Percentiles rank a stretch among this genome's conserved stretches.
Conservation (phyloP, 2,113 vertebrate genomes). For the Balaeniceps rex region DNA sequence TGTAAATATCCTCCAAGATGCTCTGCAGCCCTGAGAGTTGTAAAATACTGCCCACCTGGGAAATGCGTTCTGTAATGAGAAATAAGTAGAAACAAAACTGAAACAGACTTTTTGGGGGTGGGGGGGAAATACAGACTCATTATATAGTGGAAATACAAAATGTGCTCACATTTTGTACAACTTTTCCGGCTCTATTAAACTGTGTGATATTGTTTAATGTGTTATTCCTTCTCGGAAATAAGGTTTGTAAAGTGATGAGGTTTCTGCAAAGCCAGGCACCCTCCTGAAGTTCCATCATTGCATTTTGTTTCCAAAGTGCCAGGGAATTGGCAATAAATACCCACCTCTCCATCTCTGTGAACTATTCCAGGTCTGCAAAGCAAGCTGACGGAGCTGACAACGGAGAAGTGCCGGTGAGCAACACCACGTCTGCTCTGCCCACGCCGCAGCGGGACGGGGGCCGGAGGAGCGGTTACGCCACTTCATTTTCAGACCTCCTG, state of each 20-base stretch:
- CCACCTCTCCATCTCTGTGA: neutral
- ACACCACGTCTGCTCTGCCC: neutral
- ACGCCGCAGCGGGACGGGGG: rapidly evolving
- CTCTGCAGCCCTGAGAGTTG: neutral
- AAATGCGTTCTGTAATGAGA: neutral
- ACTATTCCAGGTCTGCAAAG: slow-evolving; percentile 80
- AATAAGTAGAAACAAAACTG: neutral
- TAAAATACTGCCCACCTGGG: slow-evolving; percentile 11
- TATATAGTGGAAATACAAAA: neutral
- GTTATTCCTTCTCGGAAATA: neutral
- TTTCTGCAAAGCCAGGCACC: neutral
- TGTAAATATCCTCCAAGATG: neutral
- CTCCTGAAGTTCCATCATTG: neutral
- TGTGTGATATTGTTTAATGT: neutral
- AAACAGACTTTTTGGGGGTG: neutral
- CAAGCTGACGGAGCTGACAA: slow-evolving; percentile 87
- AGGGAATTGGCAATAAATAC: neutral
- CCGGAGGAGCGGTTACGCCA: rapidly evolving
- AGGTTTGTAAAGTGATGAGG: neutral
- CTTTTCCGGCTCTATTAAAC: neutral
- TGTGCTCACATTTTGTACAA: neutral
- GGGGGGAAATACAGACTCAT: neutral
- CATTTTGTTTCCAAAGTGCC: neutral
- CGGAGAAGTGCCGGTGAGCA: slow-evolving; percentile 90
- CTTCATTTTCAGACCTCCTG: neutral